A percentile compares a stretch with the other conserved stretches of the same genome.
These are phyloP conservation scores for Heliocidaris tuberculata DNA, from an alignment of 35 echinoderm and acorn worm species.

Conservation along the genomic window DNA sequence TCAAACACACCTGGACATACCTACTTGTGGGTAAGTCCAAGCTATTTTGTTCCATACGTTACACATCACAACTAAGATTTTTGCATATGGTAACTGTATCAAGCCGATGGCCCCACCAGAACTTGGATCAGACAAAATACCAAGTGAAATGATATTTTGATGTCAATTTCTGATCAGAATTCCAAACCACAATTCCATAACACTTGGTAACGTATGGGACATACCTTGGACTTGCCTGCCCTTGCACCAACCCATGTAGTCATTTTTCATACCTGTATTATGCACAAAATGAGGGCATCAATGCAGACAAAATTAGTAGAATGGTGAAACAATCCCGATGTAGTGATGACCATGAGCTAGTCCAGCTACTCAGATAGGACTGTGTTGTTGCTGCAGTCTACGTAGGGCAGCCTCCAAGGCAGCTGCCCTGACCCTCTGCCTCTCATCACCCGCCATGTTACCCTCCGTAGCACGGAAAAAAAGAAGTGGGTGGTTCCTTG, in stretches of 20 bases:
- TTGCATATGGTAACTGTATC: too few species aligned
- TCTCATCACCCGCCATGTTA: not conserved
- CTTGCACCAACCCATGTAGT: not conserved
- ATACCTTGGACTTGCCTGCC: too few species aligned
- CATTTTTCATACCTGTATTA: not conserved
- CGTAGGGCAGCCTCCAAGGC: constrained; percentile 54
- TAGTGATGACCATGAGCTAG: not conserved
- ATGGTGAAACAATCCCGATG: not conserved
- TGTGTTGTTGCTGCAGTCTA: constrained; percentile 57
- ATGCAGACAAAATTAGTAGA: not conserved
- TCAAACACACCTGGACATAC: too few species aligned
- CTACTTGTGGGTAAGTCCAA: too few species aligned
- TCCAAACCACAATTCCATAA: too few species aligned
- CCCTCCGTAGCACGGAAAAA: not conserved
- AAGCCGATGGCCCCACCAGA: too few species aligned
- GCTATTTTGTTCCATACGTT: too few species aligned
- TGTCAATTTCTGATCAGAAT: too few species aligned
- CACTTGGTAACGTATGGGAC: too few species aligned
- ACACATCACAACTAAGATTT: too few species aligned
- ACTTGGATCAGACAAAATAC: too few species aligned
- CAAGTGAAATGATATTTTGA: too few species aligned
- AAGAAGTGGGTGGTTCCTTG: not conserved
- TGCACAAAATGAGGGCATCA: not conserved
- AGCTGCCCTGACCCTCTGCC: constrained; percentile 36
- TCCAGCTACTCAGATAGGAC: not conserved